Base-by-base conservation (phyloP, 92 coral and sea anemone genomes). In the Galaxea fascicularis region DNA sequence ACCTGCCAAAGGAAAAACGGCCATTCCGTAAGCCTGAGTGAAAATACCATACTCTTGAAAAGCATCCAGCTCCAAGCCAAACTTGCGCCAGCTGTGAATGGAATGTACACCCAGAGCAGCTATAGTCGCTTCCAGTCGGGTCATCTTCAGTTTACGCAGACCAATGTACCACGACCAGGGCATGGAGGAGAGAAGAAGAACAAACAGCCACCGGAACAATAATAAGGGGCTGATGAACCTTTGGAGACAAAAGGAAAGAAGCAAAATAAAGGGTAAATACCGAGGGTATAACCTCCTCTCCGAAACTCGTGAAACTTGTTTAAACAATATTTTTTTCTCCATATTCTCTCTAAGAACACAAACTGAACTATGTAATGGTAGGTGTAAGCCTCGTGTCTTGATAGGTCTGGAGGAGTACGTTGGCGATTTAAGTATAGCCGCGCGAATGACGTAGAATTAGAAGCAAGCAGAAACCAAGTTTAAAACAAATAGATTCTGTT, bases 11-110 rank as follows among this genome's bases (percentile, higher is more conserved):
- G 97, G 97, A 35, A 93, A 62, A 70, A 86, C 13, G 22, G 87
- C 76, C 97, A 93, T 93, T 18, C 94, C 97, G 79, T 88, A 88
- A 1, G 94, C 93, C 69, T 93, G 97, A 15, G 97, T 88, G 30
- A 88, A 91, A 30, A 93, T 41, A 21, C 96, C 97, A 85, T 88
- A 93, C 9, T 80, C 28, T 17, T 83, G 87, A 71, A 93, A 93
- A 27, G 97, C 97, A 7, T 65, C 82, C 58, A 93, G 54, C 56
- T 93, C 97, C 31, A 93, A 77, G 53, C 97, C 97, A 79, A 93
- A 93, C 74, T 78, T 85, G n/a, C 91, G 87, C 94, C 97, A 93
- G 46, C 97, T 93, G 53, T 78, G 89, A 25, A 91, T 24, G 3
- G 93, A 90, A 74, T 88, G 85, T 83, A 91, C 69, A 26, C 73